A percentile compares a stretch with the other conserved stretches of the same genome.
Conservation (phyloP, 1,140 invertebrate species). For the Drosophila mayri region DNA sequence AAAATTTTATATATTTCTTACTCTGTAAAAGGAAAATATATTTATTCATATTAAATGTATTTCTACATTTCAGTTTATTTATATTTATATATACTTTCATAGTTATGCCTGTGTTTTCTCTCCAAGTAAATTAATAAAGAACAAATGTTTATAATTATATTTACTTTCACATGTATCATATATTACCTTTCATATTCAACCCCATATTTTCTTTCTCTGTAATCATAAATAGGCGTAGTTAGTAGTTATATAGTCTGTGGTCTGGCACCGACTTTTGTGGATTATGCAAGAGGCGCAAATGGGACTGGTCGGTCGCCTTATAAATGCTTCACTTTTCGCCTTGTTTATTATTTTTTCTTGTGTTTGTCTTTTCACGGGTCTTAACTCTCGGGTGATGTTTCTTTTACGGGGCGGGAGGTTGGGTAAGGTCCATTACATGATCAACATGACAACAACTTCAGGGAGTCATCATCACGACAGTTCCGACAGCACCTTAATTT, state of each 20-base stretch:
- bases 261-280: not conserved
- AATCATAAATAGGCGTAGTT: slow-evolving; percentile 12
- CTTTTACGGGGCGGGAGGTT: not conserved
- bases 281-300: slow-evolving; percentile 30
- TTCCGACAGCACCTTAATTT: not conserved
- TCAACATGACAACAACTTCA: not conserved
- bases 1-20: too few relatives aligned
- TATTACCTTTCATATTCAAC: not conserved
- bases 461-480: not conserved
- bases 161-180: not conserved
- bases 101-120: not conserved
- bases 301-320: slow-evolving; percentile 24
- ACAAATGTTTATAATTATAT: not conserved
- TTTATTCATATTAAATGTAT: not conserved
- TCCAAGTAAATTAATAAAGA: not conserved
- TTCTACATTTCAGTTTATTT: too few relatives aligned
- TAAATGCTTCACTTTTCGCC: slow-evolving; percentile 34
- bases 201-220: not conserved
- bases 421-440: slow-evolving; percentile 29
- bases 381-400: slow-evolving; percentile 10
- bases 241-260: slow-evolving; percentile 5
- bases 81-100: not conserved
- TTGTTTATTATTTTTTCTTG: slow-evolving; percentile 9
- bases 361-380: slow-evolving; percentile 16
- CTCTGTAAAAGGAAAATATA: too few relatives aligned